Percentiles rank a stretch among this genome's conserved stretches.
These are phyloP conservation scores for Calliphora vicina DNA, from an alignment of 1,140 invertebrate genomes.

Conservation along the genomic window DNA sequence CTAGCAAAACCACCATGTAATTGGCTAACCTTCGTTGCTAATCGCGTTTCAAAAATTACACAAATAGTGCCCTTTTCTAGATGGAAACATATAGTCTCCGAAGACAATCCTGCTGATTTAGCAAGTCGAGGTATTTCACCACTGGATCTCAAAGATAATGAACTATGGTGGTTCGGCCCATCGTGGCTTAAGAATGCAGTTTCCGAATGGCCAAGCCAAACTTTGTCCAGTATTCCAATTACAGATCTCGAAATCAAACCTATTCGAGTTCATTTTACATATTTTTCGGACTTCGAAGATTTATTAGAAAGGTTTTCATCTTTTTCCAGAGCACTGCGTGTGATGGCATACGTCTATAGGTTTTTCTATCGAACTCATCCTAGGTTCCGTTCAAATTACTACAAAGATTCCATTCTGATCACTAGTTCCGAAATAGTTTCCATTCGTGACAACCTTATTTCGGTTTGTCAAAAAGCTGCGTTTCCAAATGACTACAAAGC, in stretches of 20 bases:
- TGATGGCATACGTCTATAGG: background rate
- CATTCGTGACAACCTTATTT: background rate
- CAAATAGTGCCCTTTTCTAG: conserved; percentile 40
- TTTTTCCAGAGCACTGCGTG: background rate
- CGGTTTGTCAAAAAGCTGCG: background rate
- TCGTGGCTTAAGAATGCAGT: background rate
- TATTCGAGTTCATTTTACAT: background rate
- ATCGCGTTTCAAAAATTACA: conserved; percentile 59
- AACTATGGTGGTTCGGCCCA: background rate
- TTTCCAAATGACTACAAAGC: background rate
- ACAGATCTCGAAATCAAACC: background rate
- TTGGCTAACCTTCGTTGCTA: conserved; percentile 59
- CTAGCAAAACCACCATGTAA: conserved; percentile 48
- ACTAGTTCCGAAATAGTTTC: background rate
- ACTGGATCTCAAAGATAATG: background rate
- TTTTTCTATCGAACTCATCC: background rate
- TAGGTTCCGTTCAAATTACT: background rate
- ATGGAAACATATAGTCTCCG: conserved; percentile 58
- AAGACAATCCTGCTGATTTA: conserved; percentile 63
- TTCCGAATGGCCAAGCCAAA: background rate
- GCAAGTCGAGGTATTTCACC: conserved; percentile 55
- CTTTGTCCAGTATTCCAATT: background rate
- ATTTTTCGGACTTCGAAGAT: background rate
- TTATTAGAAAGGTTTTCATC: background rate
- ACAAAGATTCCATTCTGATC: background rate